Evolutionary conservation across 2,888 invertebrate genomes (phyloP).

Genomic region (Microplitis manilae): DNA sequence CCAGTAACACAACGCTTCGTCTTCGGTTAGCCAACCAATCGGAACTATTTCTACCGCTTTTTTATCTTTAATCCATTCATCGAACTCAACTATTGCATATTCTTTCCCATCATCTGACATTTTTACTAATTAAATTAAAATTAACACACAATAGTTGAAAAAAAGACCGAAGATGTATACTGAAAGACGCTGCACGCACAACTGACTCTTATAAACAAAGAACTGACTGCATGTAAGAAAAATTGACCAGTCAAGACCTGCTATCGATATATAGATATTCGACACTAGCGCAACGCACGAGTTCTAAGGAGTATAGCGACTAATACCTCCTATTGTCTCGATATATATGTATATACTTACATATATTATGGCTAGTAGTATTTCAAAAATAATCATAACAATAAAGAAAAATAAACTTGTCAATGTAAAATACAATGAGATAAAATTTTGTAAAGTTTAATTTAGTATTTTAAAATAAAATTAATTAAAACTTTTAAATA

Average conservation of each 20-base stretch:
- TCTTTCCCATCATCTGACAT: neutral
- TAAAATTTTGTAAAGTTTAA: too few species aligned
- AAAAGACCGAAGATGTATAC: neutral
- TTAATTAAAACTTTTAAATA: neutral
- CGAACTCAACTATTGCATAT: neutral
- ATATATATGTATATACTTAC: neutral
- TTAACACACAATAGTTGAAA: neutral
- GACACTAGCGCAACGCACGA: neutral
- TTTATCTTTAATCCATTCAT: neutral
- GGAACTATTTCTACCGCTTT: conserved; percentile 6
- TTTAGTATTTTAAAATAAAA: too few species aligned
- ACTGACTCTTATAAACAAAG: neutral
- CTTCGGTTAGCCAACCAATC: neutral
- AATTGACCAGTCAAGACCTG: conserved; percentile 6
- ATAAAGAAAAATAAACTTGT: too few species aligned
- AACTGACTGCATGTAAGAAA: neutral
- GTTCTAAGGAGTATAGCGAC: neutral
- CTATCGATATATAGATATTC: neutral
- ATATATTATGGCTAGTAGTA: neutral
- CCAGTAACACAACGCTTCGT: neutral
- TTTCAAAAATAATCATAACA: neutral
- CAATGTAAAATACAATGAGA: too few species aligned
- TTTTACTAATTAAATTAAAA: neutral
- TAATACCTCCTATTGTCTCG: neutral
- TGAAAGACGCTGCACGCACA: neutral